Percentiles rank a stretch among this genome's conserved stretches.
Conservation (phyloP, 2,797 vertebrate species). For the Dromococcyx pavoninus region DNA sequence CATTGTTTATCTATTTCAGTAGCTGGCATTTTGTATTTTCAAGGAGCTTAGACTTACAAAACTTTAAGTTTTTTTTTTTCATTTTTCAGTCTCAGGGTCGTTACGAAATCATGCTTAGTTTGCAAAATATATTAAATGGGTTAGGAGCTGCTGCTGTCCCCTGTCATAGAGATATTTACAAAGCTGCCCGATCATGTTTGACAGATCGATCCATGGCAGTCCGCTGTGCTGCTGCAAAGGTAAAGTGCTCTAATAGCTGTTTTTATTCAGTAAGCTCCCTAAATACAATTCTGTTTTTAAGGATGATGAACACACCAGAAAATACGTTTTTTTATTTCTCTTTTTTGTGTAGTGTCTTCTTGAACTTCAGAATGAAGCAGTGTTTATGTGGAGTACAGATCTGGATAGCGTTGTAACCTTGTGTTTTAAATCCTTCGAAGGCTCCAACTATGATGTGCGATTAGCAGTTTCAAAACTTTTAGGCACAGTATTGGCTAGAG, state of each 20-base stretch:
- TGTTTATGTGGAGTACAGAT: slow-evolving; percentile 90
- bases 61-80: not conserved
- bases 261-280: not conserved
- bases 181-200: slow-evolving; percentile 85
- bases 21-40: not conserved
- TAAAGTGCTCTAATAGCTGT: slow-evolving; percentile 51
- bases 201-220: slow-evolving; percentile 93
- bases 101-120: slow-evolving; percentile 89
- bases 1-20: not conserved
- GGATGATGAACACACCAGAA: not conserved
- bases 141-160: slow-evolving; percentile 81
- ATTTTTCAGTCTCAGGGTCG: slow-evolving; percentile 90
- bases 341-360: slow-evolving; percentile 85
- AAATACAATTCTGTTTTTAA: not conserved
- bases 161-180: slow-evolving; percentile 92
- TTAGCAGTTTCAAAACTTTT: slow-evolving; percentile 86
- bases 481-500: slow-evolving; percentile 85
- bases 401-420: slow-evolving; percentile 88
- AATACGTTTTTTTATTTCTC: not conserved
- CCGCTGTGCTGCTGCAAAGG: slow-evolving; percentile 91
- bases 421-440: slow-evolving; percentile 93
- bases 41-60: not conserved
- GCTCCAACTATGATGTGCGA: slow-evolving; percentile 87
- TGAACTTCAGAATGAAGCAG: slow-evolving; percentile 91
- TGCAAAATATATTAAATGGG: slow-evolving; percentile 88